phyloP scores from a whole-genome alignment of 2,113 vertebrate genomes.

The Phylloscopus trochiloides region DNA sequence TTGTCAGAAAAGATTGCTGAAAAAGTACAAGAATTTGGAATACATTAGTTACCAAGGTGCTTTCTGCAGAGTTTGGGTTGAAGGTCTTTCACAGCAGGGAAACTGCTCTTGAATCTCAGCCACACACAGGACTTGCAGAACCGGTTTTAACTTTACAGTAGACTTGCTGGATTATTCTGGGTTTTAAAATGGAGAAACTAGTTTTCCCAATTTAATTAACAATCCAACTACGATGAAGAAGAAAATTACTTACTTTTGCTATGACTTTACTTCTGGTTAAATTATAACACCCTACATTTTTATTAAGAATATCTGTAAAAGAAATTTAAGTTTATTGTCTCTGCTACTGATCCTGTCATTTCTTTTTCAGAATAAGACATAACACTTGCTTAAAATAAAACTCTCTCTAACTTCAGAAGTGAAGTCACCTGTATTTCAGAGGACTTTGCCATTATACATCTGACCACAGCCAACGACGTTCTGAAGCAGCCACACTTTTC shows the following conservation, averaged over 20 bases:
- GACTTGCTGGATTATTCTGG: not conserved
- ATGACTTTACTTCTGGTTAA: not conserved
- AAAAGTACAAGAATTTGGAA: not conserved
- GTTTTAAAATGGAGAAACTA: not conserved
- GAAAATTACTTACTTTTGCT: not conserved
- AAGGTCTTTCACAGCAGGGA: not conserved
- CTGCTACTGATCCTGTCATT: not conserved
- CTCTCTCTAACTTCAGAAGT: not conserved
- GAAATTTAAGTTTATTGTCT: not conserved
- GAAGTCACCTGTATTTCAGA: not conserved
- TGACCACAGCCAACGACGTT: not conserved
- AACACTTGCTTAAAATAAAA: not conserved
- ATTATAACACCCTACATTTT: not conserved
- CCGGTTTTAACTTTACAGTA: not conserved
- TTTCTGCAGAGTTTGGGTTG: not conserved
- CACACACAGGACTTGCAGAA: not conserved
- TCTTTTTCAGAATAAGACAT: not conserved
- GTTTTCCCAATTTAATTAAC: not conserved
- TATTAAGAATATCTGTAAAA: not conserved
- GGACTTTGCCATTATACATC: not conserved
- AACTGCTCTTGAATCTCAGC: not conserved
- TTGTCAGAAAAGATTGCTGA: not conserved
- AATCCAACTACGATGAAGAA: not conserved
- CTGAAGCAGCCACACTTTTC: not conserved
- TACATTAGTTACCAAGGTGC: not conserved